Conservation (phyloP, 2,797 vertebrate genomes). For the Scarus forsteni region DNA sequence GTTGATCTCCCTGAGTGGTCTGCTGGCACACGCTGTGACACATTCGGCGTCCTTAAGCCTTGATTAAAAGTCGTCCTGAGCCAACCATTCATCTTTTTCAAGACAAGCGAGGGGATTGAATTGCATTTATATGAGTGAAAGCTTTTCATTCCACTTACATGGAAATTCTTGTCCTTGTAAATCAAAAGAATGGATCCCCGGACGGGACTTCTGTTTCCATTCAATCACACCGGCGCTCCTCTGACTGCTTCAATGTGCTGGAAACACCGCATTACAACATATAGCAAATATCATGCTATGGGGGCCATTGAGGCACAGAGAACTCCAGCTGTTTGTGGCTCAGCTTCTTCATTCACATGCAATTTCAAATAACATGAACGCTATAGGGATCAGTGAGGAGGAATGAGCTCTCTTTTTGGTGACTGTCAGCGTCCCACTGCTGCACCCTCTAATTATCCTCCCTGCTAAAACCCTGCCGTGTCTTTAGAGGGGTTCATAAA, state of each 20-base stretch:
- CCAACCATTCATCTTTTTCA: constrained; percentile 66
- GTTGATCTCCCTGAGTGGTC: constrained; percentile 60
- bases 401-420: constrained; percentile 55
- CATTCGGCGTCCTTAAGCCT: constrained; percentile 40
- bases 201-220: constrained; percentile 53
- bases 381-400: constrained; percentile 50
- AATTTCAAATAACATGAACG: constrained; percentile 54
- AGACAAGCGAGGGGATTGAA: constrained; percentile 47
- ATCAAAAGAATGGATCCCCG: constrained; percentile 56
- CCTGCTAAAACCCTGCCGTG: constrained; percentile 44
- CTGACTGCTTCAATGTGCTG: constrained; percentile 34
- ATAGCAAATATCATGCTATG: constrained; percentile 56
- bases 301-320: constrained; percentile 44
- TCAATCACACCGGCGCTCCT: constrained; percentile 50
- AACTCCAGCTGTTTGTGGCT: constrained; percentile 64
- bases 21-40: constrained; percentile 52
- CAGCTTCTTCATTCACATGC: constrained; percentile 62
- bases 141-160: constrained; percentile 59
- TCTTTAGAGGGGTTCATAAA: constrained; percentile 51
- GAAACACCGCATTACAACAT: constrained; percentile 56
- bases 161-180: constrained; percentile 59
- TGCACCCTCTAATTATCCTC: constrained; percentile 67
- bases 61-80: constrained; percentile 66
- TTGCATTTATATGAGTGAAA: constrained; percentile 59
- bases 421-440: constrained; percentile 57